Percentiles rank a stretch among this genome's conserved stretches.
These are phyloP conservation scores for Camponotus floridanus DNA, from an alignment of 1,140 invertebrate species.

Conservation along the genomic window DNA sequence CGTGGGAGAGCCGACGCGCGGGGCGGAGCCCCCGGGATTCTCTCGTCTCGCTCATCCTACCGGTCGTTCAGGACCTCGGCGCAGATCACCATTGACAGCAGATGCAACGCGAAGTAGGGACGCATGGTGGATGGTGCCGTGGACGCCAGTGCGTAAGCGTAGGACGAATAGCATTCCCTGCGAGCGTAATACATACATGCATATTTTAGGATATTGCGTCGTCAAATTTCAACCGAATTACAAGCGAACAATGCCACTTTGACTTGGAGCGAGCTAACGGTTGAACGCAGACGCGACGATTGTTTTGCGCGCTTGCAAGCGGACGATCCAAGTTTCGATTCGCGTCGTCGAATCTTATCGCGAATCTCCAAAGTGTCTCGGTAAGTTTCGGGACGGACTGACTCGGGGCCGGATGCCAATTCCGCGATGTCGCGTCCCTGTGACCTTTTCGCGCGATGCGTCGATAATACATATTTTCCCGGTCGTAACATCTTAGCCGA, in stretches of 20 bases:
- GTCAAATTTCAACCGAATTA: no score
- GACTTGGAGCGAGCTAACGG: not conserved
- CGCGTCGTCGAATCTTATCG: not conserved
- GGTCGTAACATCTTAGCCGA: slow-evolving; percentile 5
- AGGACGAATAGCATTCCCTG: slow-evolving; percentile 90
- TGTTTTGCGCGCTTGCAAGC: not conserved
- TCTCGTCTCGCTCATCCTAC: slow-evolving; percentile 70
- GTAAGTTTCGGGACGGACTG: slow-evolving; percentile 14
- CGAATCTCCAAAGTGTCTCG: not conserved
- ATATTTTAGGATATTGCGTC: no score
- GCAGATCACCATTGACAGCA: slow-evolving; percentile 65
- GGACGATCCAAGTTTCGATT: slow-evolving; percentile 18
- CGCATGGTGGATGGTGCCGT: slow-evolving; percentile 70
- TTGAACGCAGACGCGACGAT: not conserved
- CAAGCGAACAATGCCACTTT: not conserved
- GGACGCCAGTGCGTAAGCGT: slow-evolving; percentile 90
- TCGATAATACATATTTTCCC: slow-evolving; percentile 37
- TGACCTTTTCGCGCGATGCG: slow-evolving; percentile 10
- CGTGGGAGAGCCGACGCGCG: slow-evolving; percentile 12
- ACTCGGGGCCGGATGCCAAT: not conserved
- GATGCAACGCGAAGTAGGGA: slow-evolving; percentile 66
- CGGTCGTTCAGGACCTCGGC: slow-evolving; percentile 71
- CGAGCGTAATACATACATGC: slow-evolving; percentile 2
- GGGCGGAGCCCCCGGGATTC: slow-evolving; percentile 16
- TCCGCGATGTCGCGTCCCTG: not conserved